A percentile compares a stretch with the other conserved stretches of the same genome.
Evolutionary conservation across 2,797 vertebrate species (phyloP).

Genomic region (Amazonetta brasiliensis): DNA sequence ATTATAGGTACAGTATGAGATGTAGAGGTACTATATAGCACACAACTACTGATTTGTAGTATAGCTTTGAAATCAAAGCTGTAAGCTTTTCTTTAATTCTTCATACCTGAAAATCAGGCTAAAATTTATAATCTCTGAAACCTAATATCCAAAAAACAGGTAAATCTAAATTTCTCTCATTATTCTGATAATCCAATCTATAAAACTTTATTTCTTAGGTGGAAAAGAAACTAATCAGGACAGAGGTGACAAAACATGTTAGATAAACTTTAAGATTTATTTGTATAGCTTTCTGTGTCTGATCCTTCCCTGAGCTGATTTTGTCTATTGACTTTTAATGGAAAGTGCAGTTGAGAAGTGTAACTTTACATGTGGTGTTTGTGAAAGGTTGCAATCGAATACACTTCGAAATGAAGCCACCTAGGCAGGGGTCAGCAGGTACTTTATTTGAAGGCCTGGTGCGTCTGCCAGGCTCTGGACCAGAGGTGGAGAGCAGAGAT

Average conservation of each 20-base stretch:
- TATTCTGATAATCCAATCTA: background rate
- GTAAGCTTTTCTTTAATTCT: background rate
- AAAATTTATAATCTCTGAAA: background rate
- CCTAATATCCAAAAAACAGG: background rate
- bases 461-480: background rate
- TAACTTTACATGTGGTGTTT: slow-evolving; percentile 4
- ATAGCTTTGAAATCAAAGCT: background rate
- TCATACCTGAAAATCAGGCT: background rate
- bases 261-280: background rate
- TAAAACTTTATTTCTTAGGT: background rate
- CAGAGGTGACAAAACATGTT: background rate
- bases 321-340: slow-evolving; percentile 15
- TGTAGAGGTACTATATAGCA: background rate
- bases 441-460: slow-evolving; percentile 6
- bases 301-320: background rate
- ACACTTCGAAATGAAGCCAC: background rate
- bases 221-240: background rate
- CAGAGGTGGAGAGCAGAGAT: background rate
- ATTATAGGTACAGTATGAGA: background rate
- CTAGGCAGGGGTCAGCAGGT: background rate
- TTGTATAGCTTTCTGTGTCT: background rate
- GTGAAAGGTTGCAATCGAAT: slow-evolving; percentile 12
- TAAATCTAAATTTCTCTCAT: background rate
- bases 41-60: background rate
- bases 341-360: slow-evolving; percentile 15